phyloP scores from a whole-genome alignment of 2,797 vertebrate species.

The Pseudomugil gertrudae region DNA sequence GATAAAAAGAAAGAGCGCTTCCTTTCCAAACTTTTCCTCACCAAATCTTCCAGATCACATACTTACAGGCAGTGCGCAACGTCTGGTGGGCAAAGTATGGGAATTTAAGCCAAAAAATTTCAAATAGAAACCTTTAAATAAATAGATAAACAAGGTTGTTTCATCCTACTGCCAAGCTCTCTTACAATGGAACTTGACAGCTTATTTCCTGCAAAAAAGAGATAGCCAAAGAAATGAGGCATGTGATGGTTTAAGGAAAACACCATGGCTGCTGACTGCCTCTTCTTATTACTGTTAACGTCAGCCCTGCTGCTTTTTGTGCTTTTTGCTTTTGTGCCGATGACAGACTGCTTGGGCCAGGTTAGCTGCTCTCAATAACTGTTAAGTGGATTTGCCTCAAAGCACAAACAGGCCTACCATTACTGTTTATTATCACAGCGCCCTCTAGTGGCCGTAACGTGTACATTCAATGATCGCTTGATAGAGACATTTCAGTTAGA shows the following conservation, averaged over 20 bases:
- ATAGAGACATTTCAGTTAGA: neutral
- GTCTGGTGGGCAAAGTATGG: slow-evolving; percentile 63
- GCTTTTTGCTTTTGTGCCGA: slow-evolving; percentile 35
- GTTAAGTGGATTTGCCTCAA: slow-evolving; percentile 13
- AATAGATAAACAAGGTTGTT: slow-evolving; percentile 74
- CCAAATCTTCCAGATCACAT: slow-evolving; percentile 63
- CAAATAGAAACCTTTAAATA: slow-evolving; percentile 55
- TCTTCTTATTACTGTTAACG: slow-evolving; percentile 57
- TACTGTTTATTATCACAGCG: slow-evolving; percentile 11
- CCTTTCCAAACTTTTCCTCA: slow-evolving; percentile 62
- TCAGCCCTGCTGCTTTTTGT: slow-evolving; percentile 56
- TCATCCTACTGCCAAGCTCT: slow-evolving; percentile 70
- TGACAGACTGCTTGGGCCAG: slow-evolving; percentile 48
- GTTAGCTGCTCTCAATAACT: slow-evolving; percentile 40
- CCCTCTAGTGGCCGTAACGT: slow-evolving; percentile 47
- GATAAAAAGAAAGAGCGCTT: slow-evolving; percentile 39
- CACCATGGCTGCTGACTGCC: slow-evolving; percentile 59
- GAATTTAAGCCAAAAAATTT: slow-evolving; percentile 58
- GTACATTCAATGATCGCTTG: neutral
- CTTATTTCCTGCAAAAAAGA: slow-evolving; percentile 69
- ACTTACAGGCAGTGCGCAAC: slow-evolving; percentile 72
- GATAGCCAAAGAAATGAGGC: slow-evolving; percentile 67
- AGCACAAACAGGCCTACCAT: slow-evolving; percentile 1
- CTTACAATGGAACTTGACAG: slow-evolving; percentile 64
- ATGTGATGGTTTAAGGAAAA: slow-evolving; percentile 70